Evolutionary conservation across 2,797 vertebrate genomes (phyloP).

Genomic region (Lycodopsis pacificus): DNA sequence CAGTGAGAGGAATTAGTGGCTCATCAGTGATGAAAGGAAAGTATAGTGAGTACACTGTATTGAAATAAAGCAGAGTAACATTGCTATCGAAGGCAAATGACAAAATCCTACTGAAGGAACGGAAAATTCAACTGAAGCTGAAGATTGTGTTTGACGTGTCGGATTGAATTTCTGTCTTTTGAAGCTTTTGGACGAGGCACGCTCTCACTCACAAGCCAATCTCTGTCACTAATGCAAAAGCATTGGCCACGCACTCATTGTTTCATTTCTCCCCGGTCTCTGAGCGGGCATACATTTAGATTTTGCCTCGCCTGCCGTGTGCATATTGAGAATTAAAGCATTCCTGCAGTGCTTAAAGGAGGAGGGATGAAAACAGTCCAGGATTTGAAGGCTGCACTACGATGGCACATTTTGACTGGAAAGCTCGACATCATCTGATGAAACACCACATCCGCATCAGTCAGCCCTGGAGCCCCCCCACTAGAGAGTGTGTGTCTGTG

Average conservation of each 20-base stretch:
- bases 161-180: background rate
- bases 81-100: background rate
- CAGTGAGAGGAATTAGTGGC: background rate
- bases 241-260: background rate
- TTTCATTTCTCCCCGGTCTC: slow-evolving; percentile 2
- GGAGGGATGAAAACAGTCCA: slow-evolving; percentile 4
- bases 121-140: slow-evolving; percentile 1
- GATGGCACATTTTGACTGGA: slow-evolving; percentile 39
- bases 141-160: slow-evolving; percentile 21
- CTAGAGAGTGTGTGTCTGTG: slow-evolving; percentile 48
- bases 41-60: background rate
- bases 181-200: slow-evolving; percentile 9
- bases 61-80: background rate
- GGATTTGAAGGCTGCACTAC: slow-evolving; percentile 14
- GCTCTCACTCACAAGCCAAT: background rate
- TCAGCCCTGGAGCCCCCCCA: slow-evolving; percentile 48
- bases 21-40: background rate
- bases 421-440: slow-evolving; percentile 58
- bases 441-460: slow-evolving; percentile 51
- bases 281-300: background rate
- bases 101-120: slow-evolving; percentile 10
- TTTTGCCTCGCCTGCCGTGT: slow-evolving; percentile 6
- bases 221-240: slow-evolving; percentile 4
- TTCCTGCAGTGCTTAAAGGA: background rate
- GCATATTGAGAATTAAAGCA: slow-evolving; percentile 10